A percentile compares a stretch with the other conserved stretches of the same genome.
phyloP scores from a whole-genome alignment of 1,140 invertebrate species.

The Bombus sibiricus region DNA sequence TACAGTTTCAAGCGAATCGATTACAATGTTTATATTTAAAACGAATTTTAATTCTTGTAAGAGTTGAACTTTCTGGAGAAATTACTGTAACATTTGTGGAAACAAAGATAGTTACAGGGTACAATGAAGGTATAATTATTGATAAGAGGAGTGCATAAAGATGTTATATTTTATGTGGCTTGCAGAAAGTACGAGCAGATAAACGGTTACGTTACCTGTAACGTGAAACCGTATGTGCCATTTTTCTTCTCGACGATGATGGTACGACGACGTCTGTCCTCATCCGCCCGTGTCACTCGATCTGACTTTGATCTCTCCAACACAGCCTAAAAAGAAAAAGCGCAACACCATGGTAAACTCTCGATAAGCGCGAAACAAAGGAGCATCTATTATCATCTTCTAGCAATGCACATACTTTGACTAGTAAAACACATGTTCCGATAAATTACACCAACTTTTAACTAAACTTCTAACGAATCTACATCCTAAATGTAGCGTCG shows the following conservation, averaged over 20 bases:
- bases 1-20: neutral
- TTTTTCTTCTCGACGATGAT: constrained; percentile 96
- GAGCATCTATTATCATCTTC: neutral
- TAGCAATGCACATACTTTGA: neutral
- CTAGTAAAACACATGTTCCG: neutral
- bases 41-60: neutral
- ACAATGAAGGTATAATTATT: too few species aligned
- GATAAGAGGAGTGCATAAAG: neutral
- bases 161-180: neutral
- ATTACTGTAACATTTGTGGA: neutral
- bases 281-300: constrained; percentile 90
- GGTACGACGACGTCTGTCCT: constrained; percentile 91
- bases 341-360: neutral
- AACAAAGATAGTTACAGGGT: neutral
- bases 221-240: constrained; percentile 96
- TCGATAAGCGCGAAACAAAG: neutral
- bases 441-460: neutral
- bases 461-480: neutral
- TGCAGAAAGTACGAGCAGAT: neutral
- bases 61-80: neutral
- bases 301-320: constrained; percentile 93
- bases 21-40: neutral
- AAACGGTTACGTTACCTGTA: constrained; percentile 84
- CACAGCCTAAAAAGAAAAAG: constrained; percentile 82
- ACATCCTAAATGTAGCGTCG: constrained; percentile 1